Evolutionary conservation across 2,113 vertebrate genomes (phyloP).

Genomic region (Cygnus atratus): DNA sequence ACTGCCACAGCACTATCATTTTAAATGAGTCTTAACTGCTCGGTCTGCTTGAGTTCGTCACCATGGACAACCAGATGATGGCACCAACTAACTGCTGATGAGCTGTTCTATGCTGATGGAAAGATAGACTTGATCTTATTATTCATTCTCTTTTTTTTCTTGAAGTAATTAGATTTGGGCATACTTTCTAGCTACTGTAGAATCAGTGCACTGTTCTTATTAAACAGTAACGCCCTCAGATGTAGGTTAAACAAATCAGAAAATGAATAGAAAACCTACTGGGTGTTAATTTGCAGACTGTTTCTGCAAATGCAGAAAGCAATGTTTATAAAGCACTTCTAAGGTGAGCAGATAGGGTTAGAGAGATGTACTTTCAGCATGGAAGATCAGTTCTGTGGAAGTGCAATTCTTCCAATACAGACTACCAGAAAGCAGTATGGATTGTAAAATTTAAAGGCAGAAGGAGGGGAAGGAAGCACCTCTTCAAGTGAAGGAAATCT

Average conservation of each 20-base stretch:
- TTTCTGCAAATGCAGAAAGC: background rate
- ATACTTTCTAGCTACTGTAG: background rate
- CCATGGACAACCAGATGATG: slow-evolving; percentile 53
- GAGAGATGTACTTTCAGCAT: background rate
- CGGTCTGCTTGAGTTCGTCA: background rate
- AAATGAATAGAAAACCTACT: background rate
- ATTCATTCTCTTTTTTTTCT: background rate
- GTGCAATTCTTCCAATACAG: background rate
- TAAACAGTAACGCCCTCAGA: slow-evolving; percentile 11
- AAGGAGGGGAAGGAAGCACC: background rate
- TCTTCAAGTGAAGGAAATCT: background rate
- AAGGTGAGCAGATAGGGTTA: background rate
- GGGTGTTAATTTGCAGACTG: background rate
- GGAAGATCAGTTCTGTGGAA: background rate
- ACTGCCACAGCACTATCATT: background rate
- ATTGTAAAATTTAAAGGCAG: background rate
- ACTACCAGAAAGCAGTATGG: background rate
- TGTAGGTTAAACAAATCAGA: slow-evolving; percentile 51
- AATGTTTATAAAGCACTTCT: background rate
- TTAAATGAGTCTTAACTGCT: background rate
- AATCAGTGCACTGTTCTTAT: background rate
- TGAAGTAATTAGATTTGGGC: slow-evolving; percentile 27
- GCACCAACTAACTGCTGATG: slow-evolving; percentile 32
- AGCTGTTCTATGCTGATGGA: background rate
- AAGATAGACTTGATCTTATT: background rate